phyloP scores from a whole-genome alignment of 2,888 invertebrate genomes.

The Zhuqinia jingwanae region DNA sequence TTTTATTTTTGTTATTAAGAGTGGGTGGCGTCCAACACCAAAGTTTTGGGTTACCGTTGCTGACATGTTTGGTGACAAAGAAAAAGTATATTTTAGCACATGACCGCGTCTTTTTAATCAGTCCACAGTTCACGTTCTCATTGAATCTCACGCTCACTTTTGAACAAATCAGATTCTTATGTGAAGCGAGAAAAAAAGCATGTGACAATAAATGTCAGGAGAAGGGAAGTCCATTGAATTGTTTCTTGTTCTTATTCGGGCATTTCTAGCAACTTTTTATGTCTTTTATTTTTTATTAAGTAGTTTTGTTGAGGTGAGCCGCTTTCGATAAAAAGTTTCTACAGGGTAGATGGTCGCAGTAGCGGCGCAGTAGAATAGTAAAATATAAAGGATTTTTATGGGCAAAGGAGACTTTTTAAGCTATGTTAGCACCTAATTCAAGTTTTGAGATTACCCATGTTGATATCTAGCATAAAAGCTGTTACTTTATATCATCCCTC shows the following conservation, averaged over 20 bases:
- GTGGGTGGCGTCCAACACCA: too few species aligned
- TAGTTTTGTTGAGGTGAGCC: slow-evolving; percentile 40
- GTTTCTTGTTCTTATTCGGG: neutral
- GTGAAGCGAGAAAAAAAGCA: neutral
- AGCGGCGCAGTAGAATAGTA: neutral
- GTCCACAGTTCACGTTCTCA: neutral
- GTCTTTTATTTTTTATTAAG: too few species aligned
- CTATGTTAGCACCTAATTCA: slow-evolving; percentile 31
- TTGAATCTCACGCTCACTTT: too few species aligned
- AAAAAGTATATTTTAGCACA: slow-evolving; percentile 1
- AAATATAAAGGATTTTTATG: too few species aligned
- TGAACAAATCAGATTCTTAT: neutral
- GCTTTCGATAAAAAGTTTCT: slow-evolving; percentile 33
- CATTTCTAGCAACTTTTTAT: neutral
- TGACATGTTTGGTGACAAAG: too few species aligned
- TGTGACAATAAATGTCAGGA: neutral
- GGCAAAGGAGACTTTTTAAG: neutral
- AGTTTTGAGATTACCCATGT: neutral
- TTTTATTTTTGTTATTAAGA: too few species aligned
- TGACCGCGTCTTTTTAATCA: neutral
- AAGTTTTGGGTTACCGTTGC: too few species aligned
- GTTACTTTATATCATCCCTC: neutral
- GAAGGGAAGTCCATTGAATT: neutral
- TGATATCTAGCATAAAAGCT: slow-evolving; percentile 17
- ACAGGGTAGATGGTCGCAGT: too few species aligned